Percentiles rank a stretch among this genome's conserved stretches.
Evolutionary conservation across 2,888 invertebrate genomes (phyloP).

Genomic region (Drosophila rellima): DNA sequence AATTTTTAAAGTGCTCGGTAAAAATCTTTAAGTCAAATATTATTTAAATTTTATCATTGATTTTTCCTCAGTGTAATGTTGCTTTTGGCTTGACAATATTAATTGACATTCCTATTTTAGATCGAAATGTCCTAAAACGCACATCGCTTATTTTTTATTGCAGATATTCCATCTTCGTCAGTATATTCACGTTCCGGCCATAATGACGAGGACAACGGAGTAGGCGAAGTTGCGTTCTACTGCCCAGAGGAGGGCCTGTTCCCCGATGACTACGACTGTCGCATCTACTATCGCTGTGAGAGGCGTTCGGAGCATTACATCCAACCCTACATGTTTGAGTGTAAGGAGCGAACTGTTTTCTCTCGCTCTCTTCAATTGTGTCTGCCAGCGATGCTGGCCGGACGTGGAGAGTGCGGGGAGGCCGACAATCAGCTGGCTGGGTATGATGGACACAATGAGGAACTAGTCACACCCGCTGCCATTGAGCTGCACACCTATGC

Average conservation of each 20-base stretch:
- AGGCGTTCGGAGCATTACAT: constrained; percentile 86
- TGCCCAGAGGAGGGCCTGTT: constrained; percentile 91
- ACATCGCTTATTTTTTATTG: constrained; percentile 54
- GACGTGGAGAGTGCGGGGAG: constrained; percentile 88
- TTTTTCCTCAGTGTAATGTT: background rate
- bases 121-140: constrained; percentile 36
- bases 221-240: constrained; percentile 82
- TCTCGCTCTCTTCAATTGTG: constrained; percentile 90
- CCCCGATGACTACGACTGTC: constrained; percentile 90
- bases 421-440: constrained; percentile 49
- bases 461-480: constrained; percentile 66
- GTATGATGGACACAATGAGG: constrained; percentile 63
- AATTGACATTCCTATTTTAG: constrained; percentile 53
- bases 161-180: constrained; percentile 72
- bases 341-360: constrained; percentile 91
- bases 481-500: constrained; percentile 64
- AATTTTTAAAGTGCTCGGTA: no score
- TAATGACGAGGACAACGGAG: constrained; percentile 29
- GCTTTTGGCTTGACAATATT: constrained; percentile 40
- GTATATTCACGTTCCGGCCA: constrained; percentile 42
- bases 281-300: constrained; percentile 91
- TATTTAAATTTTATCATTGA: background rate
- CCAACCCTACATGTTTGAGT: constrained; percentile 89
- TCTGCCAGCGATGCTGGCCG: constrained; percentile 90
- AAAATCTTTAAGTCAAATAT: no score